Conservation (phyloP, 1,140 invertebrate species). For the Orius insidiosus region DNA sequence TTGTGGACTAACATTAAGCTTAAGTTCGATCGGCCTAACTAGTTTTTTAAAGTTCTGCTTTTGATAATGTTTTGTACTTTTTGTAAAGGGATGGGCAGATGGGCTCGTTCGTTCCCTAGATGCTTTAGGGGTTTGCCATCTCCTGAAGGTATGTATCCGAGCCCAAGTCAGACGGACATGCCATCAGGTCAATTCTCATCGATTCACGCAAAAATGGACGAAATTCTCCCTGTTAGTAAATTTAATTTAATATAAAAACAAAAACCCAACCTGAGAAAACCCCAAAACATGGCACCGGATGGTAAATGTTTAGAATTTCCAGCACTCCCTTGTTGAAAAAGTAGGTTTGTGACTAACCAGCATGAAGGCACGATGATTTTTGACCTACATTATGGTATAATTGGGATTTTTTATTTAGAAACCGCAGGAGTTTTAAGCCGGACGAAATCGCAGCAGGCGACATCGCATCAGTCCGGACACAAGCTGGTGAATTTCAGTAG, state of each 20-base stretch:
- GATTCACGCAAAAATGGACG: no score
- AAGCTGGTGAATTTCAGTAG: conserved; percentile 22
- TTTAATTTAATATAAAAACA: no score
- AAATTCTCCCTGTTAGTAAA: no score
- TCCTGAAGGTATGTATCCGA: no score
- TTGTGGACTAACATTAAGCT: no score
- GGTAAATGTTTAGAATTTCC: neutral
- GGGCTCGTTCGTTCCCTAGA: no score
- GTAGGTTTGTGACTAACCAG: neutral
- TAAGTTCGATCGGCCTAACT: neutral
- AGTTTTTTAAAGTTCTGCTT: neutral
- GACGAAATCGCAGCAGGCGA: conserved; percentile 20
- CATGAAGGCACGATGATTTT: neutral
- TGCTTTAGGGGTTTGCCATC: no score
- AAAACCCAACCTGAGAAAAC: no score
- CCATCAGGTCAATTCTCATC: no score
- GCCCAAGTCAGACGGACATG: no score
- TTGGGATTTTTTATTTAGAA: conserved; percentile 10
- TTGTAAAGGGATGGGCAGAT: neutral
- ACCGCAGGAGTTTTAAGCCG: conserved; percentile 16
- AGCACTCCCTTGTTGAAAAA: neutral
- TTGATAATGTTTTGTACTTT: neutral
- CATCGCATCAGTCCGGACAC: conserved; percentile 13
- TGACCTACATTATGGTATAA: no score
- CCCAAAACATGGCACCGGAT: no score